A percentile compares a stretch with the other conserved stretches of the same genome.
These are phyloP conservation scores for Cheilosia urbana DNA, from an alignment of 2,888 invertebrate genomes.

Conservation along the genomic window DNA sequence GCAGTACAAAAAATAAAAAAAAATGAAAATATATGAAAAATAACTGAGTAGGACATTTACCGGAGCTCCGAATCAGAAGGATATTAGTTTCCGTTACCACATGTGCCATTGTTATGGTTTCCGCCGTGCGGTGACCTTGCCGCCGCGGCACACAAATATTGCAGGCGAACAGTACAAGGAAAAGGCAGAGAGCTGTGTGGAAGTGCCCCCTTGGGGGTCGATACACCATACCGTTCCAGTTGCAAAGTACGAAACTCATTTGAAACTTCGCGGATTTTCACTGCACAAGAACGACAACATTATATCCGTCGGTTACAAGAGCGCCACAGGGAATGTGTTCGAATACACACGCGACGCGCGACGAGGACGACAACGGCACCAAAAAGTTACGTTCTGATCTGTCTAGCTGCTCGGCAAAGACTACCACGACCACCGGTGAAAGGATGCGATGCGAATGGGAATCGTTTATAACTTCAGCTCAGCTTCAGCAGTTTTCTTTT, in stretches of 20 bases:
- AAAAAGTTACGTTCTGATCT: constrained; percentile 68
- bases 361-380: constrained; percentile 13
- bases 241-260: constrained; percentile 61
- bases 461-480: constrained; percentile 72
- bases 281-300: constrained; percentile 53
- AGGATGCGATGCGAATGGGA: constrained; percentile 67
- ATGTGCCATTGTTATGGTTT: constrained; percentile 74
- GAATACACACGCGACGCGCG: constrained; percentile 20
- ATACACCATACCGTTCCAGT: constrained; percentile 50
- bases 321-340: constrained; percentile 36
- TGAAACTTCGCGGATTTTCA: constrained; percentile 62
- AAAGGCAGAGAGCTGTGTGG: constrained; percentile 43
- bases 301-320: constrained; percentile 29
- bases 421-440: constrained; percentile 72
- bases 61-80: constrained; percentile 69
- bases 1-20: constrained; percentile 37
- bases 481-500: constrained; percentile 68
- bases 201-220: constrained; percentile 52
- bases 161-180: constrained; percentile 58
- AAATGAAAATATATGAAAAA: background rate
- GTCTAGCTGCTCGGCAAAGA: constrained; percentile 73
- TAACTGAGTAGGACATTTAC: constrained; percentile 45
- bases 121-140: constrained; percentile 62
- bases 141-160: constrained; percentile 69
- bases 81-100: constrained; percentile 74